Base-by-base conservation (phyloP, 2,113 vertebrate genomes). In the Xiphophorus couchianus region DNA sequence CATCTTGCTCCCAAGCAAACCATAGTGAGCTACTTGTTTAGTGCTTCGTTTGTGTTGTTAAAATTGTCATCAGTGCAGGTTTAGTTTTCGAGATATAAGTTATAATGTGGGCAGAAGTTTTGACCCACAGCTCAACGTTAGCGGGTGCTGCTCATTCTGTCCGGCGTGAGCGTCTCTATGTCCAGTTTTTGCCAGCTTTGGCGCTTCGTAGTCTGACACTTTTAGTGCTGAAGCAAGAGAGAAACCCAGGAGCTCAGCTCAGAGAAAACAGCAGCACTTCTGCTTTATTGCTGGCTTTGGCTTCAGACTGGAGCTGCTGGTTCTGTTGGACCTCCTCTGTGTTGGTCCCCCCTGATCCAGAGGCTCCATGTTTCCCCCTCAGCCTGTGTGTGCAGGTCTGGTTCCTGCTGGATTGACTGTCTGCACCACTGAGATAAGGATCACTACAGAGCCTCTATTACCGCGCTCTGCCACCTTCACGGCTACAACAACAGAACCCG, bases 401-500 rank as follows among this genome's bases (percentile, higher is more conserved):
- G 6, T 74, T 62, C 80, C 70, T 64, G 64, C 69, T 44, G 61
- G 74, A 78, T 66, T 29, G 68, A 76, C 85, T 62, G 68, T 84
- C 72, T 80, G 62, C 78, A 28, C 78, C 65, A 0, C 72, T 70
- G 86, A 84, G 86, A 93, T 91, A 76, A 80, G 75, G 84, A 89
- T 92, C 91, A 90, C 86, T 25, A 91, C 77, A 85, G 91, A 85
- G 82, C 84, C 90, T 90, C 86, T 87, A 90, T 94, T 92, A 91
- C 86, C 82, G 77, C 83, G 87, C 76, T 81, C 92, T 80, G 90
- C 89, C 92, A 91, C 90, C 85, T 90, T 93, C 94, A 92, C 92
- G 91, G 93, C 90, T 94, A 91, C 81, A 92, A 90, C 92, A 94
- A 93, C 90, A 94, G 58, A 13, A 68, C 42, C 88, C 70, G 64